Conservation (phyloP, 2,113 vertebrate species). For the Pagrus major region DNA sequence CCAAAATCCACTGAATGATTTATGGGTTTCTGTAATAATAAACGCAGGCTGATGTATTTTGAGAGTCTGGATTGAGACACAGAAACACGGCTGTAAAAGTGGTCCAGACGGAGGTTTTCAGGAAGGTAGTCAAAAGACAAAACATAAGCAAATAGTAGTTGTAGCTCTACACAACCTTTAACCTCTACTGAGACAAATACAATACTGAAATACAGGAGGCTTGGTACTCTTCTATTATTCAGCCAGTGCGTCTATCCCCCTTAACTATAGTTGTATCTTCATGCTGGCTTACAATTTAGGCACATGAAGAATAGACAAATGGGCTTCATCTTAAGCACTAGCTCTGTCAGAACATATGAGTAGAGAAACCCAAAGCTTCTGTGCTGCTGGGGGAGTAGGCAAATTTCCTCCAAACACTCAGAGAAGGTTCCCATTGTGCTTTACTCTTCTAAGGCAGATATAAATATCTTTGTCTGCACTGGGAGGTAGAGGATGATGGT, state of each 20-base stretch:
- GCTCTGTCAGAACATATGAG: neutral
- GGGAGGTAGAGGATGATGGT: neutral
- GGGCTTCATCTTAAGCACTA: neutral
- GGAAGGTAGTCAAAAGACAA: slow-evolving; percentile 1
- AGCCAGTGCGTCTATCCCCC: neutral
- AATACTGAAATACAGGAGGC: neutral
- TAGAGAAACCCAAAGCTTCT: neutral
- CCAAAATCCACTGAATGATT: slow-evolving; percentile 75
- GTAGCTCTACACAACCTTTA: neutral
- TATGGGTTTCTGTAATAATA: slow-evolving; percentile 65
- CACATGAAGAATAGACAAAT: neutral
- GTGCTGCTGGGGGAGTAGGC: neutral
- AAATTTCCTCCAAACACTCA: neutral
- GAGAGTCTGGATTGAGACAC: slow-evolving; percentile 46
- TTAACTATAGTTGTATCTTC: neutral
- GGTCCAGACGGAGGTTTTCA: slow-evolving; percentile 39
- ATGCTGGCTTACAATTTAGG: neutral
- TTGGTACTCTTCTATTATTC: neutral
- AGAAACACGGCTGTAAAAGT: slow-evolving; percentile 30
- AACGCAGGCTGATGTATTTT: slow-evolving; percentile 53
- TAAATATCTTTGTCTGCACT: slow-evolving; percentile 24
- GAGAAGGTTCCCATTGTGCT: neutral
- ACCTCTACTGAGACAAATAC: neutral
- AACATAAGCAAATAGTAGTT: neutral
- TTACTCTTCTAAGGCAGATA: slow-evolving; percentile 1